Conservation (phyloP, 2,113 vertebrate species). For the Zapornia atra region DNA sequence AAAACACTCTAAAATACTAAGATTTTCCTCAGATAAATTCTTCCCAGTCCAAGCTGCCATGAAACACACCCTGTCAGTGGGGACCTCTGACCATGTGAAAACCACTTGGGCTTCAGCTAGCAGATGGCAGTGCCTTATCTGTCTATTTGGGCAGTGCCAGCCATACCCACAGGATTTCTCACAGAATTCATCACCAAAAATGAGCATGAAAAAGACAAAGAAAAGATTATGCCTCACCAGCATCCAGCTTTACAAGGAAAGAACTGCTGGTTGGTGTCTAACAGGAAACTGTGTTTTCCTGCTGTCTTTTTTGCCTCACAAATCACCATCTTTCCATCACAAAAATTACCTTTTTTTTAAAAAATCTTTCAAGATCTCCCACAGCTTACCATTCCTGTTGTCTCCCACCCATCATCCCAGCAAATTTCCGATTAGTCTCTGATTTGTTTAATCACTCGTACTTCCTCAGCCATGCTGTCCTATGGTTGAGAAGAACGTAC, state of each 20-base stretch:
- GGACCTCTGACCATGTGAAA: background rate
- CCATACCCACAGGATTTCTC: background rate
- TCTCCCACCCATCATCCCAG: background rate
- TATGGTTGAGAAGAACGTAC: background rate
- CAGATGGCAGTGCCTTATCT: background rate
- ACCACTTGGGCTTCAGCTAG: background rate
- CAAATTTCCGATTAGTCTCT: background rate
- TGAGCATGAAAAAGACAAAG: background rate
- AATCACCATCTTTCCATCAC: background rate
- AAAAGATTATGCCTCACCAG: background rate
- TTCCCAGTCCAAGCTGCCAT: background rate
- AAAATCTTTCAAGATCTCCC: background rate
- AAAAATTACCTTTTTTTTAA: background rate
- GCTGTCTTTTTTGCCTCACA: background rate
- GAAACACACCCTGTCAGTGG: background rate
- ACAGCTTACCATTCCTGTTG: background rate
- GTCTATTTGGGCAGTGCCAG: background rate
- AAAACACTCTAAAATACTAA: background rate
- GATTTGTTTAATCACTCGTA: background rate
- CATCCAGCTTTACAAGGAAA: background rate
- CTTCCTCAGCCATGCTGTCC: background rate
- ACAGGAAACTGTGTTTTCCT: background rate
- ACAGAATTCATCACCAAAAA: background rate
- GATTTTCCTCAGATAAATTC: background rate
- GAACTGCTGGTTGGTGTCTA: rapidly evolving